These are phyloP conservation scores for Notodonta dromedarius DNA, from an alignment of 2,888 invertebrate species.

Conservation along the genomic window DNA sequence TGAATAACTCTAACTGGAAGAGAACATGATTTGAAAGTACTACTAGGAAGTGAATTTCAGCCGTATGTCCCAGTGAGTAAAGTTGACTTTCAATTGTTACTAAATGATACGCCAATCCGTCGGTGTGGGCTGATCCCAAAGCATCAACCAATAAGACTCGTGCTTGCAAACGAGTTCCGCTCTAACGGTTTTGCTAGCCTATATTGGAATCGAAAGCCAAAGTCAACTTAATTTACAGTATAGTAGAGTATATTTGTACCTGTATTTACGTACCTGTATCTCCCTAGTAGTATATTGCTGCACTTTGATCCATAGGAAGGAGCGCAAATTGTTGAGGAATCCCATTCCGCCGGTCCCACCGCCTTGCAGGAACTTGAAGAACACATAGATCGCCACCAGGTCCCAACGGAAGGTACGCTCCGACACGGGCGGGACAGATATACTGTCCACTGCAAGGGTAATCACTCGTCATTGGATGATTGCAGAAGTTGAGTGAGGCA, in stretches of 20 bases:
- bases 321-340: constrained; percentile 94
- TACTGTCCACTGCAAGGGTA: constrained; percentile 89
- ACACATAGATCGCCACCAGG: constrained; percentile 92
- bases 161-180: too few species aligned
- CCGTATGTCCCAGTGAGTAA: too few species aligned
- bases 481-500: too few species aligned
- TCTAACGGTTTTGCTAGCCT: too few species aligned
- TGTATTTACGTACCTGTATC: constrained; percentile 86
- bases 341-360: constrained; percentile 97
- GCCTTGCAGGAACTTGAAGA: constrained; percentile 97
- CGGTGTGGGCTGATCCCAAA: too few species aligned
- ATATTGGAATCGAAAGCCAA: too few species aligned
- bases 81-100: too few species aligned
- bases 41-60: not conserved
- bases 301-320: constrained; percentile 97
- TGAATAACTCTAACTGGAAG: constrained; percentile 91
- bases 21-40: not conserved
- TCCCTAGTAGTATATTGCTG: constrained; percentile 98
- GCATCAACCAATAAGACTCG: too few species aligned
- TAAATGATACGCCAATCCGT: too few species aligned
- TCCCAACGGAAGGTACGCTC: constrained; percentile 92
- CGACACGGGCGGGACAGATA: constrained; percentile 79
- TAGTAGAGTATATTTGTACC: constrained; percentile 4
- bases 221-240: too few species aligned
- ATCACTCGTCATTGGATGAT: not conserved